Evolutionary conservation across 2,797 vertebrate genomes (phyloP).

Genomic region (Champsocephalus esox): DNA sequence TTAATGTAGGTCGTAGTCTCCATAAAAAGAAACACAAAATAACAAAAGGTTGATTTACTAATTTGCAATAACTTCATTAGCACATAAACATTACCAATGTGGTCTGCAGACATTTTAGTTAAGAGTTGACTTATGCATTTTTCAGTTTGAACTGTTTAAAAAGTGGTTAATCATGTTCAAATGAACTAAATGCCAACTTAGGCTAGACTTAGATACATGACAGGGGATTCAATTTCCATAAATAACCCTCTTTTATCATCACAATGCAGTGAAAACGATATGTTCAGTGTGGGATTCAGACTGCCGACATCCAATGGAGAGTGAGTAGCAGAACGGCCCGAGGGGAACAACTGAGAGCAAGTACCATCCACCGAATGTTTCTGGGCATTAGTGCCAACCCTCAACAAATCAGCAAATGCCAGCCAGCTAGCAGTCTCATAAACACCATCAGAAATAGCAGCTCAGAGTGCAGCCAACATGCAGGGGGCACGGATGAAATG

Average conservation of each 20-base stretch:
- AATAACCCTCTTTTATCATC: neutral
- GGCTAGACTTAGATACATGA: neutral
- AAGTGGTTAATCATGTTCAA: neutral
- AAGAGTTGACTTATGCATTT: neutral
- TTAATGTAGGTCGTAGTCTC: neutral
- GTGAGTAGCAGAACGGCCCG: constrained; percentile 39
- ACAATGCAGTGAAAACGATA: neutral
- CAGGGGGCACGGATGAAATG: constrained; percentile 34
- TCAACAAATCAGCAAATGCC: constrained; percentile 54
- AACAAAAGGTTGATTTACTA: neutral
- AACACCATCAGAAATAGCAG: constrained; percentile 73
- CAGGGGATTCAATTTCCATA: neutral
- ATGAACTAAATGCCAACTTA: neutral
- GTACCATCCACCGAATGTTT: constrained; percentile 52
- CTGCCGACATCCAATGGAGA: constrained; percentile 19
- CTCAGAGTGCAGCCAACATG: constrained; percentile 30
- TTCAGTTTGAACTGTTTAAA: neutral
- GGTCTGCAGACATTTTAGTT: constrained; percentile 11
- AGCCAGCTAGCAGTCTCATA: constrained; percentile 59
- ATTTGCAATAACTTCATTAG: constrained; percentile 1
- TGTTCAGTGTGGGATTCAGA: constrained; percentile 15
- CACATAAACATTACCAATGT: neutral
- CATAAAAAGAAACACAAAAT: neutral
- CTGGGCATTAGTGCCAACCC: constrained; percentile 61
- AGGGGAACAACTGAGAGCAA: constrained; percentile 44